These are phyloP conservation scores for Zaprionus davidi DNA, from an alignment of 1,140 invertebrate genomes.

Conservation along the genomic window DNA sequence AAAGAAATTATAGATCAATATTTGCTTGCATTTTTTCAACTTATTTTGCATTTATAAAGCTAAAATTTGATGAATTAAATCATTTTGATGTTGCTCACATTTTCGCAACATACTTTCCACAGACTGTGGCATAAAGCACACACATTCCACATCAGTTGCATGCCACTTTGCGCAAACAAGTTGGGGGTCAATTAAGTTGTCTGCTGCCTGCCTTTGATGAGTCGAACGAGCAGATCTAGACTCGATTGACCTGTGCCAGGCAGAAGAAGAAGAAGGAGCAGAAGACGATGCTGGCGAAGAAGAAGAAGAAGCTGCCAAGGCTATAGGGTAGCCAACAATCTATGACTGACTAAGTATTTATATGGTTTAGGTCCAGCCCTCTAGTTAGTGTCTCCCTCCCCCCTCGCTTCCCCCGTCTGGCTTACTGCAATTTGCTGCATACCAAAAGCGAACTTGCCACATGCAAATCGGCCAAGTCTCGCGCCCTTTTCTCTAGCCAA, in stretches of 20 bases:
- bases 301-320: conserved; percentile 50
- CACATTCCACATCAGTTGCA: conserved; percentile 20
- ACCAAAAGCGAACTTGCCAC: conserved; percentile 62
- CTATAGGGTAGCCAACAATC: conserved; percentile 51
- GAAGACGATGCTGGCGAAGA: background rate
- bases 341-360: conserved; percentile 57
- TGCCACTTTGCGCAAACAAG: background rate
- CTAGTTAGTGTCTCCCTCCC: conserved; percentile 11
- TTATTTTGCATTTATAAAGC: too few species aligned
- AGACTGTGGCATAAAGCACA: conserved; percentile 11
- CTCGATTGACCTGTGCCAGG: conserved; percentile 16
- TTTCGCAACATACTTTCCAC: background rate
- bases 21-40: too few species aligned
- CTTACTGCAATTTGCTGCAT: conserved; percentile 58
- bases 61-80: too few species aligned
- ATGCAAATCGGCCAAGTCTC: conserved; percentile 62
- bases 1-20: too few species aligned
- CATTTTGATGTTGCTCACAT: background rate
- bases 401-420: background rate
- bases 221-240: background rate
- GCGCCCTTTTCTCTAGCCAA: conserved; percentile 45
- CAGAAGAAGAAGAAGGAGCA: conserved; percentile 4
- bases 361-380: conserved; percentile 17
- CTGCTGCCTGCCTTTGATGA: conserved; percentile 10
- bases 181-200: conserved; percentile 29